Conservation (phyloP, 2,888 invertebrate species). For the Macroteleia sp. region DNA sequence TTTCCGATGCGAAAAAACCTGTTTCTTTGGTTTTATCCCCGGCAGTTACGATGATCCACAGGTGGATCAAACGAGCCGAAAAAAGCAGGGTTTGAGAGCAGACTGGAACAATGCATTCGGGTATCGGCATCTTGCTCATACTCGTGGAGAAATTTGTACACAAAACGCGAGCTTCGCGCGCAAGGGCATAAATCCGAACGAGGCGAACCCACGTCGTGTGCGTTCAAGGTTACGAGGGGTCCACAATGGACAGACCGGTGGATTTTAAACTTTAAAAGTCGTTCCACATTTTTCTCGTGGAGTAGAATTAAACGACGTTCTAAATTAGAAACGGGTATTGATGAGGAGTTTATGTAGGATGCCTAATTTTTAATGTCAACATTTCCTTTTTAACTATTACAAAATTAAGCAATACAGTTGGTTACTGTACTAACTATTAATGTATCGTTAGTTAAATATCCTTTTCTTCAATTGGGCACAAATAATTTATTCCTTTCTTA, state of each 20-base stretch:
- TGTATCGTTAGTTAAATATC: too few species aligned
- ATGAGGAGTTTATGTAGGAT: too few species aligned
- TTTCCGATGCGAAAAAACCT: conserved; percentile 58
- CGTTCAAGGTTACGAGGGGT: conserved; percentile 54
- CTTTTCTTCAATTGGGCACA: too few species aligned
- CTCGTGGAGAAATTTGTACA: conserved; percentile 6
- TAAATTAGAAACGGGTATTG: conserved; percentile 6
- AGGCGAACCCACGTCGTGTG: conserved; percentile 20
- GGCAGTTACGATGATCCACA: conserved; percentile 62
- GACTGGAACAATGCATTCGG: conserved; percentile 51
- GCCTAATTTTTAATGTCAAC: too few species aligned
- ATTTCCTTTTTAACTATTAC: too few species aligned
- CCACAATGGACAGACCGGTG: conserved; percentile 35
- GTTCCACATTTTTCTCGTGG: neutral
- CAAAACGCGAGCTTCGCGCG: conserved; percentile 22
- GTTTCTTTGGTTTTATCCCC: conserved; percentile 57
- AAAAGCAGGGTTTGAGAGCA: conserved; percentile 45
- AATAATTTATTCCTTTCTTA: too few species aligned
- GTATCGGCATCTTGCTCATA: conserved; percentile 30
- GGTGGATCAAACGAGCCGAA: conserved; percentile 66
- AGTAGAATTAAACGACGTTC: neutral
- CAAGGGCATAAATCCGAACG: conserved; percentile 46
- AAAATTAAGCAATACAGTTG: too few species aligned
- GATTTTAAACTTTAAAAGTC: conserved; percentile 56
- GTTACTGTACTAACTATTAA: too few species aligned